These are phyloP conservation scores for Heteromormyrus szaboi DNA, from an alignment of 2,797 vertebrate genomes.

Conservation along the genomic window DNA sequence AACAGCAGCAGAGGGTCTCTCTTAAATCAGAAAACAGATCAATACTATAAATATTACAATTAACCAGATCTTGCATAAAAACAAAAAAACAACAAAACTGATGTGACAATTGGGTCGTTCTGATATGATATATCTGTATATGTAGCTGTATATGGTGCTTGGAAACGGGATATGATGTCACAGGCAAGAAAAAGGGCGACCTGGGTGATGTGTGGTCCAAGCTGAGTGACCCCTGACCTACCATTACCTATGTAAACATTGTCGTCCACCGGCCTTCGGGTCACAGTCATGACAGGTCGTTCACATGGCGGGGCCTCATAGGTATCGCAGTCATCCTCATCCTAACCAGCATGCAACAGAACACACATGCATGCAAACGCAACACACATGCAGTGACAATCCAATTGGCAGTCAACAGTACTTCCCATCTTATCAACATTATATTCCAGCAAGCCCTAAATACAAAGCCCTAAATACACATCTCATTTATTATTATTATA, in stretches of 20 bases:
- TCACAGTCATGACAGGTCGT: constrained; percentile 46
- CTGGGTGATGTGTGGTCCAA: not conserved
- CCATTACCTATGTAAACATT: constrained; percentile 61
- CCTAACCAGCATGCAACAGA: constrained; percentile 26
- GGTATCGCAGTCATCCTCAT: constrained; percentile 57
- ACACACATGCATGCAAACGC: not conserved
- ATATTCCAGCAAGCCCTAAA: not conserved
- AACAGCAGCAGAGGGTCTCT: constrained; percentile 38
- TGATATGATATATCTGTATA: not conserved
- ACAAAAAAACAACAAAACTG: not conserved
- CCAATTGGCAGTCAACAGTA: not conserved
- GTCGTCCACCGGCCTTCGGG: constrained; percentile 47
- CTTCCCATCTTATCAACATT: not conserved
- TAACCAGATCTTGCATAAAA: not conserved
- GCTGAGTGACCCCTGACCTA: not conserved
- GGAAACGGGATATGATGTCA: not conserved
- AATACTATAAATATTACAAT: not conserved
- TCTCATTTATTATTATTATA: not conserved
- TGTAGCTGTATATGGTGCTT: not conserved
- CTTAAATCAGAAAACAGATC: constrained; percentile 30
- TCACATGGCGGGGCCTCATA: constrained; percentile 67
- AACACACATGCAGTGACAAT: not conserved
- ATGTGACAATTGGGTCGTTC: not conserved
- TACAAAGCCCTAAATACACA: not conserved
- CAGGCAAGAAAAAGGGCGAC: not conserved